Percentiles rank a stretch among this genome's conserved stretches.
Conservation (phyloP, 2,888 invertebrate genomes). For the Pogonocherus hispidulus region DNA sequence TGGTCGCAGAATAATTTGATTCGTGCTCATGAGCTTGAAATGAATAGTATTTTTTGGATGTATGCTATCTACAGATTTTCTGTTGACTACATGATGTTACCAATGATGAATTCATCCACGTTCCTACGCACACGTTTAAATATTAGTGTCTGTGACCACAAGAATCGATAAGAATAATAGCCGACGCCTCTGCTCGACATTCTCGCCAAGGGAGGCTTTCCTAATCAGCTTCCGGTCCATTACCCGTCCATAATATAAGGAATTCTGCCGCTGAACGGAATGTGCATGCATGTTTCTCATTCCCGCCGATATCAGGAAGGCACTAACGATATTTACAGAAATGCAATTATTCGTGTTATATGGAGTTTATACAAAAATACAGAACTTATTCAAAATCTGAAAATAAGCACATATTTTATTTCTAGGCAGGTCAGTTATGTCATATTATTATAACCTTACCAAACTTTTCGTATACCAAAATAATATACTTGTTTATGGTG, state of each 20-base stretch:
- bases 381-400: too few relatives aligned
- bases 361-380: too few relatives aligned
- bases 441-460: too few relatives aligned
- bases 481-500: too few relatives aligned
- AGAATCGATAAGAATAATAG: neutral
- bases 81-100: too few relatives aligned
- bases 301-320: neutral
- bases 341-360: neutral
- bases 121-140: neutral
- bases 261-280: slow-evolving; percentile 39
- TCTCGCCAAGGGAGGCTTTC: slow-evolving; percentile 41
- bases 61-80: too few relatives aligned
- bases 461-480: too few relatives aligned
- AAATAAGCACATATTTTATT: too few relatives aligned
- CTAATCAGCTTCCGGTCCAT: slow-evolving; percentile 56
- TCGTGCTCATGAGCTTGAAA: too few relatives aligned
- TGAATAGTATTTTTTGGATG: too few relatives aligned
- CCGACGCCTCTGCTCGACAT: slow-evolving; percentile 33
- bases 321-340: neutral
- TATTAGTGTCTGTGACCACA: neutral
- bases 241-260: slow-evolving; percentile 52
- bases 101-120: neutral
- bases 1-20: too few relatives aligned
- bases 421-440: too few relatives aligned
- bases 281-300: slow-evolving; percentile 31